phyloP scores from a whole-genome alignment of 2,113 vertebrate species.

The Philantomba maxwellii region DNA sequence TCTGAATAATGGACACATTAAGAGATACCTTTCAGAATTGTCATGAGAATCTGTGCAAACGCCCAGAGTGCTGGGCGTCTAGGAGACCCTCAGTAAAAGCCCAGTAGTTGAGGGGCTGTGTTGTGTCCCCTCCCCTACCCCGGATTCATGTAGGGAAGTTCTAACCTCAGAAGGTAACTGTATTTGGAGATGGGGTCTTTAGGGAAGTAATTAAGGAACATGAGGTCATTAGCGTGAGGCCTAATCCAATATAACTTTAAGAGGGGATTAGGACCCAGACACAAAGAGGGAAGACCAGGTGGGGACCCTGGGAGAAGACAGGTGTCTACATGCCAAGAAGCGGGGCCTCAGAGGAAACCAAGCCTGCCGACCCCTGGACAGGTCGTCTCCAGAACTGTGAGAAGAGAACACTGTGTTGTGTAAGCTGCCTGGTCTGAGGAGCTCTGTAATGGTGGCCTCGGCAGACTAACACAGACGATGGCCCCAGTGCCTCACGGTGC shows the following conservation, averaged over 20 bases:
- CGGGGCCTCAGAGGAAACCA: not conserved
- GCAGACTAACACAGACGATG: not conserved
- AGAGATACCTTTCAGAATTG: not conserved
- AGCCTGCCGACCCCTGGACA: not conserved
- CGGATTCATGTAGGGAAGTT: not conserved
- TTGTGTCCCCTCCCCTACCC: too few species aligned
- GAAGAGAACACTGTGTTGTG: not conserved
- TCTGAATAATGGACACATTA: not conserved
- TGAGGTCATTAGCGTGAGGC: not conserved
- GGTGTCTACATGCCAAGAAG: not conserved
- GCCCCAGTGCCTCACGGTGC: fast-evolving
- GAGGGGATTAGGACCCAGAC: not conserved
- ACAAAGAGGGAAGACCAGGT: not conserved
- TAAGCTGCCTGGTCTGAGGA: fast-evolving
- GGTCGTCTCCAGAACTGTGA: not conserved
- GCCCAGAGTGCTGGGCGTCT: not conserved
- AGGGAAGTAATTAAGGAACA: not conserved
- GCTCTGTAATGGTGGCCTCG: not conserved
- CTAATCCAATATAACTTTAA: not conserved
- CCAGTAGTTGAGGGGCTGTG: not conserved
- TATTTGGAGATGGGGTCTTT: not conserved
- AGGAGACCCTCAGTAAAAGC: not conserved
- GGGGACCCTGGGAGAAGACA: not conserved
- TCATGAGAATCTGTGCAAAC: not conserved
- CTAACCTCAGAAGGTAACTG: not conserved